Percentiles rank a stretch among this genome's conserved stretches.
These are phyloP conservation scores for Caenorhabditis remanei DNA, from an alignment of 1,140 invertebrate species.

Conservation along the genomic window DNA sequence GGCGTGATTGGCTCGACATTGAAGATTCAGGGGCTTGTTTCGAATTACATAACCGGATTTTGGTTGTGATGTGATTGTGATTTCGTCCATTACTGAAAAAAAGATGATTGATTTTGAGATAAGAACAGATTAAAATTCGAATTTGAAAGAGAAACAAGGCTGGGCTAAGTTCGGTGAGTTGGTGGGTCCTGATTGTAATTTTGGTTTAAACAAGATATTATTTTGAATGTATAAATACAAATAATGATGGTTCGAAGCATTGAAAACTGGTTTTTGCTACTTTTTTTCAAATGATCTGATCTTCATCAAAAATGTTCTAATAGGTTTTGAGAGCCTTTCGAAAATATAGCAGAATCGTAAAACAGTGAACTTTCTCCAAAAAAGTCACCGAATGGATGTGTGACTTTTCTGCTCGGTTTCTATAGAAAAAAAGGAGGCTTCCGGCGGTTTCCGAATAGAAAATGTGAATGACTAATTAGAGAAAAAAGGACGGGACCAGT, in stretches of 20 bases:
- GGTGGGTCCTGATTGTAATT: too few species aligned
- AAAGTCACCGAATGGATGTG: not conserved
- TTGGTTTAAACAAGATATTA: too few species aligned
- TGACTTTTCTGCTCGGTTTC: constrained; percentile 57
- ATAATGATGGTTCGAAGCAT: too few species aligned
- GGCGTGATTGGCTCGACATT: constrained; percentile 72
- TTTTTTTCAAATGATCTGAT: too few species aligned
- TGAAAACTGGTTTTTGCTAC: too few species aligned
- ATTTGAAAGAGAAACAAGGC: not conserved
- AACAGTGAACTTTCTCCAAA: not conserved
- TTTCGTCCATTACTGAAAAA: constrained; percentile 66
- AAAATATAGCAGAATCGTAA: not conserved
- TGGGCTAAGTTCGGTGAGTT: too few species aligned
- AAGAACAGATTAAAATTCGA: not conserved
- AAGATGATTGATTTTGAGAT: not conserved
- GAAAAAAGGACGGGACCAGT: constrained; percentile 21
- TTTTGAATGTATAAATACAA: too few species aligned
- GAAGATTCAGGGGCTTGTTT: constrained; percentile 68
- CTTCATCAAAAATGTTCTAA: too few species aligned
- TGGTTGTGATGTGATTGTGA: constrained; percentile 67
- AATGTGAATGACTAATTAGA: constrained; percentile 11
- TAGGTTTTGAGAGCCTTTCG: too few species aligned
- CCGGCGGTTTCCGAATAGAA: not conserved
- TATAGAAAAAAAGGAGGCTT: constrained; percentile 41
- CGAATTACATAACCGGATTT: constrained; percentile 73